These are phyloP conservation scores for Burhinus bistriatus DNA, from an alignment of 2,113 vertebrate genomes.

Conservation along the genomic window DNA sequence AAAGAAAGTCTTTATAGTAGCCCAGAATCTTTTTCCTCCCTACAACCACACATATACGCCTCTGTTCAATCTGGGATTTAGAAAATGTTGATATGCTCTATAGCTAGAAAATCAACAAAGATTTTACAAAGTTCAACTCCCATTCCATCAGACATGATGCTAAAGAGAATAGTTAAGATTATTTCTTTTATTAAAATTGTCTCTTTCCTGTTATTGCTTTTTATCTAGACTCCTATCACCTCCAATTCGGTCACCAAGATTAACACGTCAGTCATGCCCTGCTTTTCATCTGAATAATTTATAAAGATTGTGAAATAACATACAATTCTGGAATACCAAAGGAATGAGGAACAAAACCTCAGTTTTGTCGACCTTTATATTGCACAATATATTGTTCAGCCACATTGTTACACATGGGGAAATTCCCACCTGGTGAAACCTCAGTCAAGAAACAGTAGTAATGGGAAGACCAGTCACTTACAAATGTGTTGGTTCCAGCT, in stretches of 20 bases:
- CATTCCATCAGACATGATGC: neutral
- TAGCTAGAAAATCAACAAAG: neutral
- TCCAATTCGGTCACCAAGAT: neutral
- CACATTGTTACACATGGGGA: rapidly evolving
- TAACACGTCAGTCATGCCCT: neutral
- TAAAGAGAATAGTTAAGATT: neutral
- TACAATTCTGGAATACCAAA: neutral
- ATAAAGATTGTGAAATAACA: neutral
- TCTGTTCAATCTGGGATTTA: neutral
- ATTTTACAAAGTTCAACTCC: neutral
- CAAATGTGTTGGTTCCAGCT: neutral
- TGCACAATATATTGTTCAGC: neutral
- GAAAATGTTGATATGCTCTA: neutral
- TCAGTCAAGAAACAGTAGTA: neutral
- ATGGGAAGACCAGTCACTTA: neutral
- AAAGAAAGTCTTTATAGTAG: neutral
- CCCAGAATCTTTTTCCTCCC: neutral
- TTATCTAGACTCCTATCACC: neutral
- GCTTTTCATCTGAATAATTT: neutral
- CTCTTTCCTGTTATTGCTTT: neutral
- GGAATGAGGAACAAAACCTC: neutral
- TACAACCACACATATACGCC: neutral
- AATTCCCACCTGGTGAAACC: neutral
- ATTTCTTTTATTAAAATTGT: neutral
- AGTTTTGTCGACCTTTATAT: neutral